Percentiles rank a stretch among this genome's conserved stretches.
These are phyloP conservation scores for Listronotus oregonensis DNA, from an alignment of 1,140 invertebrate species.

Conservation along the genomic window DNA sequence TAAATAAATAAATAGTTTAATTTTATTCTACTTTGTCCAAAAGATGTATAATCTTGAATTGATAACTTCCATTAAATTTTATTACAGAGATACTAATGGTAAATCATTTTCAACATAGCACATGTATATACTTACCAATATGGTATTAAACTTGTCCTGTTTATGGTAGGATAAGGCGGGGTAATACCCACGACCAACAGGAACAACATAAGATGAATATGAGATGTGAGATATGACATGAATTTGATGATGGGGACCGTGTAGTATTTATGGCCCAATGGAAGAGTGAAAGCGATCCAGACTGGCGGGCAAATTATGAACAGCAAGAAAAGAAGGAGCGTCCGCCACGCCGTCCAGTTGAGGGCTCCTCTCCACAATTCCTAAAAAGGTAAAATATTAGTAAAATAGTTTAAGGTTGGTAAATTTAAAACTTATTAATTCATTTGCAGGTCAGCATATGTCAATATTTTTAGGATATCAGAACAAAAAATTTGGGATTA, in stretches of 20 bases:
- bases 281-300: conserved; percentile 95
- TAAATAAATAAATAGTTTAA: no score
- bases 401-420: no score
- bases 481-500: no score
- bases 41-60: no score
- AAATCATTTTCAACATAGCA: neutral
- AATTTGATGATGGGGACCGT: conserved; percentile 98
- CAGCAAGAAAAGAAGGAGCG: conserved; percentile 86
- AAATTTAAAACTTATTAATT: no score
- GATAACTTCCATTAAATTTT: no score
- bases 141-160: conserved; percentile 69
- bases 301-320: conserved; percentile 94
- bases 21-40: no score
- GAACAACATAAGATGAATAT: conserved; percentile 95
- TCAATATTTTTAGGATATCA: no score
- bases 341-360: conserved; percentile 94
- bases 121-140: conserved; percentile 66
- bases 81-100: no score
- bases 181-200: conserved; percentile 89
- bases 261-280: conserved; percentile 93
- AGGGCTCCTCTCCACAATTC: conserved; percentile 96
- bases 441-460: no score
- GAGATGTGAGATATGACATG: conserved; percentile 98
- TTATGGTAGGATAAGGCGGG: conserved; percentile 81
- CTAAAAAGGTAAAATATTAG: no score